Conservation (phyloP, 2,797 vertebrate species). For the Squalus acanthias region DNA sequence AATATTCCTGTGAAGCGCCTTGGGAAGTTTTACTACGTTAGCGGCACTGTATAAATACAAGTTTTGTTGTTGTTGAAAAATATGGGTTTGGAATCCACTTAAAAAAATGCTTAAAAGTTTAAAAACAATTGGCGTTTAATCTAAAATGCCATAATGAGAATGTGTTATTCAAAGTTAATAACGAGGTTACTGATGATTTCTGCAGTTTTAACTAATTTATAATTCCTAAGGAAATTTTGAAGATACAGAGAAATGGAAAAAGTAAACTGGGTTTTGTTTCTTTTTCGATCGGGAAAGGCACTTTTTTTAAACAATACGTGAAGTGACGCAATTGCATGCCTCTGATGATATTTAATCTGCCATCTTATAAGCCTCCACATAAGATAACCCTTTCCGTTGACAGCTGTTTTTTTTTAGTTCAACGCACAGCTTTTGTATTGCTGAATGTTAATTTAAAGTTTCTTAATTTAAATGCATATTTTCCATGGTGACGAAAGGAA, state of each 20-base stretch:
- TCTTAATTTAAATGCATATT: not conserved
- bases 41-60: too few species aligned
- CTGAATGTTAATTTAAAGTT: not conserved
- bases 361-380: not conserved
- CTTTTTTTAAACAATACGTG: not conserved
- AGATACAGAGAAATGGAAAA: not conserved
- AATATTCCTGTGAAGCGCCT: too few species aligned
- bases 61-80: too few species aligned
- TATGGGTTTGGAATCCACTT: not conserved
- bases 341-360: too few species aligned
- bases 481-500: not conserved
- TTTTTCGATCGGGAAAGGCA: not conserved
- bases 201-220: not conserved
- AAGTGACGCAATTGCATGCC: not conserved
- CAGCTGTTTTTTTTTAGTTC: not conserved
- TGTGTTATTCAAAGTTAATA: not conserved
- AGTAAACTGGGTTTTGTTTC: not conserved
- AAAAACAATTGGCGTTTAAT: not conserved
- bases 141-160: not conserved
- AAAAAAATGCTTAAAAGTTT: not conserved
- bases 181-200: not conserved
- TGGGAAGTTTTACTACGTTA: too few species aligned
- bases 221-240: not conserved
- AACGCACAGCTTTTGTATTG: not conserved
- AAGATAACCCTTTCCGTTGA: not conserved